phyloP scores from a whole-genome alignment of 2,797 vertebrate species.

The Dromococcyx pavoninus region DNA sequence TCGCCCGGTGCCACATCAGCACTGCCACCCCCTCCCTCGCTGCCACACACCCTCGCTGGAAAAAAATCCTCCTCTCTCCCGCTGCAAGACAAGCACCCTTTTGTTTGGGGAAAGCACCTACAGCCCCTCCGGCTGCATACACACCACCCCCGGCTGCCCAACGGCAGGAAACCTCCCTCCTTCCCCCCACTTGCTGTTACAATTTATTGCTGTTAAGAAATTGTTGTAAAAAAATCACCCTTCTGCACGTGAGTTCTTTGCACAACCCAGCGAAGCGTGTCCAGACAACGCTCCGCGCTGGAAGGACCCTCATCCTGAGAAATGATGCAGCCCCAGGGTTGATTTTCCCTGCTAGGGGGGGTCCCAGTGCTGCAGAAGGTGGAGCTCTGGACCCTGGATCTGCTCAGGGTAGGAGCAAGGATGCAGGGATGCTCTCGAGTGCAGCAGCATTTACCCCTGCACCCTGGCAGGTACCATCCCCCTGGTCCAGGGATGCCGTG shows the following conservation, averaged over 20 bases:
- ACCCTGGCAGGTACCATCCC: accelerated
- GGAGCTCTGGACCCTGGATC: background rate
- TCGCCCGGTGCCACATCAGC: background rate
- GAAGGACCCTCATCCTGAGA: background rate
- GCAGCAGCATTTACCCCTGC: accelerated
- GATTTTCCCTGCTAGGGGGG: background rate
- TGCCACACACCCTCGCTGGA: background rate
- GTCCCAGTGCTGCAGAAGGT: background rate
- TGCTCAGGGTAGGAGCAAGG: background rate
- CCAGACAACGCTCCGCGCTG: accelerated
- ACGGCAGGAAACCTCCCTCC: background rate
- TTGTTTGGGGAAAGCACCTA: background rate
- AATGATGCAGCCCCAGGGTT: background rate
- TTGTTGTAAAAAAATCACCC: background rate
- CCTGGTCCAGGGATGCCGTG: accelerated
- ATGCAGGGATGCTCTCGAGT: background rate
- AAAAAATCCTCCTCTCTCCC: background rate
- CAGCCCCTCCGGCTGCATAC: background rate
- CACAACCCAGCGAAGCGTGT: accelerated
- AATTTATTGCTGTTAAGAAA: background rate
- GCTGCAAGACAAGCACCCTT: background rate
- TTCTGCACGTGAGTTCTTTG: accelerated
- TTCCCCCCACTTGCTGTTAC: background rate
- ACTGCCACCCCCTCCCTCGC: background rate
- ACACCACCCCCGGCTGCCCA: background rate